phyloP scores from a whole-genome alignment of 1,140 invertebrate genomes.

The Cydia fagiglandana region DNA sequence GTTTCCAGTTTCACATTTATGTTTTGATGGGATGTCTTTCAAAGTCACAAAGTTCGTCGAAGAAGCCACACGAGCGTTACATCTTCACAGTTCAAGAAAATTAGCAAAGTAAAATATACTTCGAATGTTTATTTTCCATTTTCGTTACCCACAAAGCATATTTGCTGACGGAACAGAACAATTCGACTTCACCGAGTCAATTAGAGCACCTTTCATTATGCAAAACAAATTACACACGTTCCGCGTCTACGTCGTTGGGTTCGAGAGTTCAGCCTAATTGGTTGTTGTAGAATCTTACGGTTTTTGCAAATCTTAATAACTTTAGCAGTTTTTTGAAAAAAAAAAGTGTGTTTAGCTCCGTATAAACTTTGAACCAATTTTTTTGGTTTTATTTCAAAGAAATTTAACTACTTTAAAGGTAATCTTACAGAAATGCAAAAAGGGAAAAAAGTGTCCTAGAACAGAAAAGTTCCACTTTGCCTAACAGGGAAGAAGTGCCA shows the following conservation, averaged over 20 bases:
- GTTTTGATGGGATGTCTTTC: neutral
- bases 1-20: neutral
- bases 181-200: conserved; percentile 30
- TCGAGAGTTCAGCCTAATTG: neutral
- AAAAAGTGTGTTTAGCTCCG: neutral
- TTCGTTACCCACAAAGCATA: conserved; percentile 15
- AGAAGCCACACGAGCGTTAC: neutral
- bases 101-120: neutral
- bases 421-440: too few species aligned
- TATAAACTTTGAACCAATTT: too few species aligned
- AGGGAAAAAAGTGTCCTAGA: too few species aligned
- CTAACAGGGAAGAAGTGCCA: too few species aligned
- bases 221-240: conserved; percentile 31
- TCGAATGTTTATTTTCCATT: conserved; percentile 14
- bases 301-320: too few species aligned
- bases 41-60: neutral
- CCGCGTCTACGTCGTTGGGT: conserved; percentile 3
- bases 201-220: conserved; percentile 32
- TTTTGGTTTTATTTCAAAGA: too few species aligned
- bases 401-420: too few species aligned
- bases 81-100: neutral
- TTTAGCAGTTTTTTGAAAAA: neutral
- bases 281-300: neutral
- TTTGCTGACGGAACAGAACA: conserved; percentile 25
- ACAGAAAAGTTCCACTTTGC: too few species aligned